These are phyloP conservation scores for Sericinus montela DNA, from an alignment of 2,888 invertebrate species.

Conservation along the genomic window DNA sequence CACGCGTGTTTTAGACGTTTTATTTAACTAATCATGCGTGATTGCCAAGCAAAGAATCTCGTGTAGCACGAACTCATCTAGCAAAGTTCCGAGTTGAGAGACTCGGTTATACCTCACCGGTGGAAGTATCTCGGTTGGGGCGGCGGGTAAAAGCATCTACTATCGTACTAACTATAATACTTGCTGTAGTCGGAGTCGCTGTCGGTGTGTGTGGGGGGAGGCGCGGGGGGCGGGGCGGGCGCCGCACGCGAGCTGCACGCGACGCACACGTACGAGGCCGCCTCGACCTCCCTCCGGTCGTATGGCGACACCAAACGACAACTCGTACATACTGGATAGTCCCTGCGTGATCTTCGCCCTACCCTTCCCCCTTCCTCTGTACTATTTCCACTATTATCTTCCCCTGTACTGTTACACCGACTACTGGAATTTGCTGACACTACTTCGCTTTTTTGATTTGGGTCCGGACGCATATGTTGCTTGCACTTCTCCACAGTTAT, in stretches of 20 bases:
- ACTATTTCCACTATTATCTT: conserved; percentile 43
- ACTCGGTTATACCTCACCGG: conserved; percentile 30
- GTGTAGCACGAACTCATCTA: conserved; percentile 22
- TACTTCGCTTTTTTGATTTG: conserved; percentile 26
- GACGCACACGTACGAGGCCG: conserved; percentile 38
- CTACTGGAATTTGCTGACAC: conserved; percentile 40
- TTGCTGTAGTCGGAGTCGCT: conserved; percentile 77
- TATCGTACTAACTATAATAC: conserved; percentile 75
- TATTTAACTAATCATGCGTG: conserved; percentile 14
- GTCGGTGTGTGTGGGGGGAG: conserved; percentile 39
- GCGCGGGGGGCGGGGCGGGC: conserved; percentile 26
- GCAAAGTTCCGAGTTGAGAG: conserved; percentile 22
- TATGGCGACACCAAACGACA: conserved; percentile 45
- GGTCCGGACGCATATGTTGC: conserved; percentile 33
- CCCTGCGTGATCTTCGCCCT: conserved; percentile 35
- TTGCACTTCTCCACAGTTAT: conserved; percentile 72
- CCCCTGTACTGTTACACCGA: conserved; percentile 43
- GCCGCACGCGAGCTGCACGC: conserved; percentile 32
- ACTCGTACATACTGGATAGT: conserved; percentile 42
- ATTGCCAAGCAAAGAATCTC: conserved; percentile 22
- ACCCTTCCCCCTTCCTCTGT: conserved; percentile 35
- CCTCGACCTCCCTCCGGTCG: conserved; percentile 34
- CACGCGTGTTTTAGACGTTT: background rate
- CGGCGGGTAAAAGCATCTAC: conserved; percentile 64
- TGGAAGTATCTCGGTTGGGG: conserved; percentile 32